Evolutionary conservation across 2,797 vertebrate species (phyloP).

Genomic region (Chaenodraco wilsoni): DNA sequence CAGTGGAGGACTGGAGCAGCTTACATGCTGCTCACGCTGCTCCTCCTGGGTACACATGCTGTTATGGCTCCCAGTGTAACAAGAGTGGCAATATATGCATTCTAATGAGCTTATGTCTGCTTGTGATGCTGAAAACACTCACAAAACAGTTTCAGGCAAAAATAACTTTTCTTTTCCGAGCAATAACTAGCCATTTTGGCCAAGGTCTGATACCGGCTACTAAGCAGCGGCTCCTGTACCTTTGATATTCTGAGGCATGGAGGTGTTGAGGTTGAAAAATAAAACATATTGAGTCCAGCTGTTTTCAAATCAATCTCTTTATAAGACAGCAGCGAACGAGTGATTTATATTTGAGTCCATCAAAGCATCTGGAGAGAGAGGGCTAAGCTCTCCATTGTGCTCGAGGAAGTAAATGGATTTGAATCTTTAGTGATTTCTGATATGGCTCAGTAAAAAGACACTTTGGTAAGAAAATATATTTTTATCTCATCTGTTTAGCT

Average conservation of each 20-base stretch:
- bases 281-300: slow-evolving; percentile 15
- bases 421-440: slow-evolving; percentile 29
- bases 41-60: neutral
- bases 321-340: slow-evolving; percentile 6
- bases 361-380: slow-evolving; percentile 25
- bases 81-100: slow-evolving; percentile 6
- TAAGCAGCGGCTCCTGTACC: slow-evolving; percentile 18
- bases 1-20: neutral
- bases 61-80: neutral
- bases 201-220: slow-evolving; percentile 50
- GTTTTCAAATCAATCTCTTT: slow-evolving; percentile 36
- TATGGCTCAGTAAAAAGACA: slow-evolving; percentile 31
- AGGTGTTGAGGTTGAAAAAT: slow-evolving; percentile 5
- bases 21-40: neutral
- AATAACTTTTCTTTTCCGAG: slow-evolving; percentile 7
- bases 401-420: slow-evolving; percentile 37
- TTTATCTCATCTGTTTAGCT: slow-evolving; percentile 58
- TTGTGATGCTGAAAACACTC: neutral
- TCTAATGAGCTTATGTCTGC: neutral
- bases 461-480: slow-evolving; percentile 46
- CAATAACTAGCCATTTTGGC: slow-evolving; percentile 32
- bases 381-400: slow-evolving; percentile 28
- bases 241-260: slow-evolving; percentile 15
- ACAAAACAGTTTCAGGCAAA: neutral
- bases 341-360: slow-evolving; percentile 19